Base-by-base conservation (phyloP, 1,140 invertebrate species). In the Forficula auricularia region DNA sequence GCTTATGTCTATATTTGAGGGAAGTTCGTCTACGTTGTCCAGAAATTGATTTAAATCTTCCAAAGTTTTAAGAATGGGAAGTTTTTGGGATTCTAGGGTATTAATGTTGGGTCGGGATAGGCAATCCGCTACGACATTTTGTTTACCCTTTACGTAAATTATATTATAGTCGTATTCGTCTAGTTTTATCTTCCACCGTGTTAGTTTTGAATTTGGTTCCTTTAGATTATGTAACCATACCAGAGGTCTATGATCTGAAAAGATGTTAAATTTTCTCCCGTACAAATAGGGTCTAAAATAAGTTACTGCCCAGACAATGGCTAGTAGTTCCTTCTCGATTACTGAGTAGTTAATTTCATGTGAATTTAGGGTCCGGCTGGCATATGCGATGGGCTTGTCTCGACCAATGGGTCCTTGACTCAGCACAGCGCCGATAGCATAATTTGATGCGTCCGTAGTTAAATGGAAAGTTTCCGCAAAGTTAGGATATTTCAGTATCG, bases 201-300 rank as follows among this genome's bases (percentile, higher is more conserved):
- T 53, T 14, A 72, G 47, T 49, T 62, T 49, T 22, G 58, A 55
- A 10, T 53, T 59, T 7, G 61, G 58, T 33, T 70, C 61, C 44
- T 66, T 70, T 0, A 64, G 42, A 10, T 56, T 59, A 22, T 59
- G 54, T 2, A 72, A 46, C 59, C 62, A 71, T 19, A 46, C 52
- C 13, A 72, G 46, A 0, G 64, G 60, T 47, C 55, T 53, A 48
- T 73, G 63, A 46, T 75, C 68, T 1, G 64, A 71, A 9, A 61
- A 40, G 1, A 73, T 54, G 15, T 48, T 62, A 47, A 72, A 73
- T 38, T 63, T 55, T 22, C 40, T 54, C n/a, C 61, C 62, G 42
- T 60, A 62, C 2, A 74, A 40, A 51, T 67, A 72, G 15, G 58
- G 55, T 42, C 57, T 42, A 44, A 69, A 70, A 27, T 66, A 52